phyloP scores from a whole-genome alignment of 2,113 vertebrate genomes.

The Probosciger aterrimus region DNA sequence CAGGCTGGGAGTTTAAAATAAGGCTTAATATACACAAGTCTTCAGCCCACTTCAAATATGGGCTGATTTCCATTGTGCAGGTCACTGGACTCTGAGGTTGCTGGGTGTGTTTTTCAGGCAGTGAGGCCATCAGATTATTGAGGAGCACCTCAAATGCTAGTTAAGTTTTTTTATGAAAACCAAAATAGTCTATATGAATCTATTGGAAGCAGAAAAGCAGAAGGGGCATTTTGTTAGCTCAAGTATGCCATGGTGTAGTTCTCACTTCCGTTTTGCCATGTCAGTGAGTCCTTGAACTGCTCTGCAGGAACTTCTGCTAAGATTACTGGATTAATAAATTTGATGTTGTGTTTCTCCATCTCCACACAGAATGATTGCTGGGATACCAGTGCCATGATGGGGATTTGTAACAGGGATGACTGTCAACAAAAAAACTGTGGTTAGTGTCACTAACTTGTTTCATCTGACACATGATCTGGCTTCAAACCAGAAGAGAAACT shows the following conservation, averaged over 20 bases:
- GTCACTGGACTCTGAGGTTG: not conserved
- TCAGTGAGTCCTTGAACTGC: not conserved
- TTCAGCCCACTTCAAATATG: not conserved
- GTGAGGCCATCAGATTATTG: not conserved
- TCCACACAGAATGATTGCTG: not conserved
- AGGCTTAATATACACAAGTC: not conserved
- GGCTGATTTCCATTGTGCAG: not conserved
- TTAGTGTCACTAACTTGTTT: not conserved
- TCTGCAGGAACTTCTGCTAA: not conserved
- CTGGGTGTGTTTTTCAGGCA: not conserved
- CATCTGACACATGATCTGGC: not conserved
- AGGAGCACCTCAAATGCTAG: not conserved
- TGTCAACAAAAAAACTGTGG: not conserved
- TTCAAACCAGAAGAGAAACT: not conserved
- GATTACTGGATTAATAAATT: not conserved
- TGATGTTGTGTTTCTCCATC: not conserved
- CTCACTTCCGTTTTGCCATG: not conserved
- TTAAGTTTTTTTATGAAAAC: not conserved
- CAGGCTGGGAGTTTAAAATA: not conserved
- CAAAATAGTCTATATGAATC: not conserved
- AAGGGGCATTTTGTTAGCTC: not conserved
- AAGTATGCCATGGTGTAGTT: not conserved
- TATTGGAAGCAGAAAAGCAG: not conserved
- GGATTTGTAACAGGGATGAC: not conserved
- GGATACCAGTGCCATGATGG: not conserved